Percentiles rank a stretch among this genome's conserved stretches.
These are phyloP conservation scores for Callimorpha dominula DNA, from an alignment of 2,888 invertebrate species.

Conservation along the genomic window DNA sequence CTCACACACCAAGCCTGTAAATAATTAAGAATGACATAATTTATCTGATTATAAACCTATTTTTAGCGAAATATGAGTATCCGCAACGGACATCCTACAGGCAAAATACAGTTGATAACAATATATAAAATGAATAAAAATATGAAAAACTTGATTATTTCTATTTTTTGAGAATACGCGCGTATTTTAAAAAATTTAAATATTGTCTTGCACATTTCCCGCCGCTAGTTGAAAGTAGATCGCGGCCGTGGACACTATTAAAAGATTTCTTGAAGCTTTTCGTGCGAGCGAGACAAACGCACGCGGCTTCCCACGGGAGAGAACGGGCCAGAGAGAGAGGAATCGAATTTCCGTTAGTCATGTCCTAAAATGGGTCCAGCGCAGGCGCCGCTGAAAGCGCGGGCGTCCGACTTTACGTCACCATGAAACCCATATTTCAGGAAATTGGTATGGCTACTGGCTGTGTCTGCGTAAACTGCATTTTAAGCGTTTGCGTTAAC, in stretches of 20 bases:
- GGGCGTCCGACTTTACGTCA: slow-evolving; percentile 85
- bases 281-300: slow-evolving; percentile 80
- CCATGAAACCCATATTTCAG: slow-evolving; percentile 85
- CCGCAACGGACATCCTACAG: slow-evolving; percentile 18
- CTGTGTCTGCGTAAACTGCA: slow-evolving; percentile 72
- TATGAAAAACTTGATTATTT: slow-evolving; percentile 17
- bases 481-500: slow-evolving; percentile 63
- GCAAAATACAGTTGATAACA: slow-evolving; percentile 16
- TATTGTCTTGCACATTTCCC: slow-evolving; percentile 78
- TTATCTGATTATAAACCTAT: slow-evolving; percentile 70
- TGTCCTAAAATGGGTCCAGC: slow-evolving; percentile 91
- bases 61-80: slow-evolving; percentile 59
- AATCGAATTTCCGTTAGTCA: slow-evolving; percentile 90
- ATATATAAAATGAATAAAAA: slow-evolving; percentile 23
- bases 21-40: slow-evolving; percentile 57
- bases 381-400: slow-evolving; percentile 87
- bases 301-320: slow-evolving; percentile 78
- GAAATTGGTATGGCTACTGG: slow-evolving; percentile 71
- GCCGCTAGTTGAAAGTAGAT: slow-evolving; percentile 86
- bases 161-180: slow-evolving; percentile 49
- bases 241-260: slow-evolving; percentile 88
- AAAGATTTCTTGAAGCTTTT: slow-evolving; percentile 87
- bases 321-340: slow-evolving; percentile 84
- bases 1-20: slow-evolving; percentile 45
- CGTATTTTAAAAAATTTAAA: slow-evolving; percentile 68